phyloP scores from a whole-genome alignment of 2,113 vertebrate genomes.

The Sporophila hypoxantha region DNA sequence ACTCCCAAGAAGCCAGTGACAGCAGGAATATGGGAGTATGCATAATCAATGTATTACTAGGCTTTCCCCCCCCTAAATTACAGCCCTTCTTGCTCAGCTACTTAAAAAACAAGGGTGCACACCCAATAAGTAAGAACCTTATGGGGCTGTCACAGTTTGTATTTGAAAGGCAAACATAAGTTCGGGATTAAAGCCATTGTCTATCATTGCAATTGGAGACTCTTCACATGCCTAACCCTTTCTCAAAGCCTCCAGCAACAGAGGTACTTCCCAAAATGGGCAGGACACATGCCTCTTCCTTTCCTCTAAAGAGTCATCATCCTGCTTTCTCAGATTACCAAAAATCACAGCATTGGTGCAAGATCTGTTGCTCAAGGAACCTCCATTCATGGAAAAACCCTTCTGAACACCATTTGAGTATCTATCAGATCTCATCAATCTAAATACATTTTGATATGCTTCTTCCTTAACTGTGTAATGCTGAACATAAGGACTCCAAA shows the following conservation, averaged over 20 bases:
- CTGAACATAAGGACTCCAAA: slow-evolving; percentile 5
- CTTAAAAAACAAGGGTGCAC: background rate
- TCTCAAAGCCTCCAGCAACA: background rate
- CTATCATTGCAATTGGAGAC: background rate
- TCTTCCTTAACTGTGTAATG: slow-evolving; percentile 5
- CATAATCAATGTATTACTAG: background rate
- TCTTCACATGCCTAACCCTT: background rate
- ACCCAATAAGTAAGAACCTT: background rate
- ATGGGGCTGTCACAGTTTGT: background rate
- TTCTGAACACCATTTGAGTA: background rate
- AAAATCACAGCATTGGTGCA: background rate
- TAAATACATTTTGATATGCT: slow-evolving; percentile 15
- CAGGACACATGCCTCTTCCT: background rate
- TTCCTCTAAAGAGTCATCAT: background rate
- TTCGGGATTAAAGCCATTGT: background rate
- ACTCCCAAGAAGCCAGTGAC: background rate
- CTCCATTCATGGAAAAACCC: background rate
- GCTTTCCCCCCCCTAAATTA: background rate
- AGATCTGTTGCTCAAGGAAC: background rate
- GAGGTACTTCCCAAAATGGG: background rate
- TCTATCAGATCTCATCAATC: background rate
- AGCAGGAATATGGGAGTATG: background rate
- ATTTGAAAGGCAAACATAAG: background rate
- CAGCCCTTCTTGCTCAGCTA: background rate
- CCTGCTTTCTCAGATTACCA: background rate